Base-by-base conservation (phyloP, 2,113 vertebrate species). In the Clarias magur region DNA sequence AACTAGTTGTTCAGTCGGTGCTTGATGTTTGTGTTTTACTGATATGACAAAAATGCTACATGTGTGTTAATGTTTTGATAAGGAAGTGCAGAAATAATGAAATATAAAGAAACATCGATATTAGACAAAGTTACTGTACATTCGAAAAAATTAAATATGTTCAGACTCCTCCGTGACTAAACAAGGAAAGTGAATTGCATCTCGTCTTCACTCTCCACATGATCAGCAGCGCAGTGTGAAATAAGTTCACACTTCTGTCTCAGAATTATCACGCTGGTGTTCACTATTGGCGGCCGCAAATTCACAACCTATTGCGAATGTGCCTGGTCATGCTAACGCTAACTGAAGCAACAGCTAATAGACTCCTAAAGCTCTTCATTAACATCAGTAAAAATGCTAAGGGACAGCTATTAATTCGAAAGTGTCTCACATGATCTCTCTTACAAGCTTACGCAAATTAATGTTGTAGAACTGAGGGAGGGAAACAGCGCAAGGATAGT, bases 241-340 rank as follows among this genome's bases (percentile, higher is more conserved):
- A 75, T 82, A 84, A 65, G 82, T 88, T 91, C 85, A 87, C 90
- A 83, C 68, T 27, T 84, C 63, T 21, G 82, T 76, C 72, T 63
- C 67, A 91, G 19, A 85, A 86, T 91, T 82, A 82, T 75, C 90
- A 83, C 34, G 11, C 34, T 15, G 85, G 79, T 82, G 62, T 82
- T 54, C 42, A 57, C 80, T 54, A 78, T 86, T 67, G 75, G 68
- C 25, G 23, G 2, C 88, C 42, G 23, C 17, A 85, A 79, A 89
- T 75, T 88, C 82, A 67, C 88, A 89, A 67, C 38, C 86, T 79
- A 85, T 80, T 76, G 88, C 38, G 63, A 85, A 83, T 6, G 12
- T 53, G 16, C 48, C 34, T 4, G 42, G n/a, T 8, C 65, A 53
- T 34, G 53, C 65, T 86, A n/a, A 54, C 4, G 62, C 19, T 25